Evolutionary conservation across 1,140 invertebrate genomes (phyloP).

Genomic region (Sinonovacula constricta): DNA sequence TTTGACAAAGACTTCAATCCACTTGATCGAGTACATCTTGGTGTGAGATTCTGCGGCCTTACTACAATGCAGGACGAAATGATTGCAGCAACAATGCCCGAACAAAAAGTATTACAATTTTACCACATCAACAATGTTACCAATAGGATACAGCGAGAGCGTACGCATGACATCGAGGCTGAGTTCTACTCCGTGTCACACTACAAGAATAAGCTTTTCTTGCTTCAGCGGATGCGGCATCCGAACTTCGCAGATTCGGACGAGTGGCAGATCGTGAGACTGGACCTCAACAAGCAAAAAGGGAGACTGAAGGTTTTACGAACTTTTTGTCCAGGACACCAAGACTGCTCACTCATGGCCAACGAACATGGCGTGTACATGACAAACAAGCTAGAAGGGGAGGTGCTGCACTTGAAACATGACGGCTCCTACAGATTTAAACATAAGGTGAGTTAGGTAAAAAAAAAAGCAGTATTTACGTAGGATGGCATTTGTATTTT

Average conservation of each 20-base stretch:
- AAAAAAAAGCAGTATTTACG: no score
- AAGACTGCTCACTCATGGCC: conserved; percentile 30
- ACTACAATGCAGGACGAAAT: conserved; percentile 4
- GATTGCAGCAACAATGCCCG: conserved; percentile 33
- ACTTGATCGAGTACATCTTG: conserved; percentile 13
- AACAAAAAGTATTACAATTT: conserved; percentile 13
- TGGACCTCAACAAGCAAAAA: conserved; percentile 13
- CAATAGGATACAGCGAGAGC: conserved; percentile 22
- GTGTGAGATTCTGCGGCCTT: conserved; percentile 22
- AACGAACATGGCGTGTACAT: conserved; percentile 30
- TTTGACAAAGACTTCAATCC: conserved; percentile 47
- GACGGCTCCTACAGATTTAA: conserved; percentile 25
- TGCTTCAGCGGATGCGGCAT: conserved; percentile 13
- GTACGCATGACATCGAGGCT: conserved; percentile 11
- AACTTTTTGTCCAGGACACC: conserved; percentile 23
- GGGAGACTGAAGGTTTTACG: conserved; percentile 15
- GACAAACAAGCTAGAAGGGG: conserved; percentile 32
- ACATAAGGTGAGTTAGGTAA: conserved; percentile 29
- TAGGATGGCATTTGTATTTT: no score
- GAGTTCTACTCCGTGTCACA: conserved; percentile 28
- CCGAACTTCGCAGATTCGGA: conserved; percentile 6
- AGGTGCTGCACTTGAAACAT: conserved; percentile 32
- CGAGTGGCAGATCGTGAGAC: conserved; percentile 20
- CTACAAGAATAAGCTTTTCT: conserved; percentile 7
- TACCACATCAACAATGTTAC: conserved; percentile 11